Conservation (phyloP, 2,113 vertebrate genomes). For the Embiotoca jacksoni region DNA sequence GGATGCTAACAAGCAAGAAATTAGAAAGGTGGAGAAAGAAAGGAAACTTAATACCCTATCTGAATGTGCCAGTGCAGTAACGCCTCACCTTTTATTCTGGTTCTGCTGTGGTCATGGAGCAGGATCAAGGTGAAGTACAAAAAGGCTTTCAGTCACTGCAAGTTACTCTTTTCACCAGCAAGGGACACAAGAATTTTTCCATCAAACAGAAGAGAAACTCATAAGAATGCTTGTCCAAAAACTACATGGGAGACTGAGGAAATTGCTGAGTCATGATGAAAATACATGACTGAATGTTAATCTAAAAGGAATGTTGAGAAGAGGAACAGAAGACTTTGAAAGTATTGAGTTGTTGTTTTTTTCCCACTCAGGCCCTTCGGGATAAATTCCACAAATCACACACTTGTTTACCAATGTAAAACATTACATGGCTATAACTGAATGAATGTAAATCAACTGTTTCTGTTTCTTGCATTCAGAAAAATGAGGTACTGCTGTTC, state of each 20-base stretch:
- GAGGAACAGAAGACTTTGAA: background rate
- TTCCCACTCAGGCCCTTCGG: background rate
- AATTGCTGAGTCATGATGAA: conserved; percentile 50
- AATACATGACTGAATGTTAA: background rate
- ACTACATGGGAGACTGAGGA: background rate
- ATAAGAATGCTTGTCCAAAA: background rate
- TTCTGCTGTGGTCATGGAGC: background rate
- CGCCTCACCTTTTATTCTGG: background rate
- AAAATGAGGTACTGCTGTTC: background rate
- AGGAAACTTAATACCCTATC: conserved; percentile 36
- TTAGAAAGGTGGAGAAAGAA: conserved; percentile 19
- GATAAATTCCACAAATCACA: background rate
- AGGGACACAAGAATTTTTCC: background rate
- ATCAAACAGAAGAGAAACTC: background rate
- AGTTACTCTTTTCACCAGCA: background rate
- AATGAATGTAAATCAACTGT: background rate
- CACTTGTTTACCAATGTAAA: background rate
- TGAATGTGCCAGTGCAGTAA: conserved; percentile 34
- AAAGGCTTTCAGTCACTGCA: conserved; percentile 2
- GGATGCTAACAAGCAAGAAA: conserved; percentile 7
- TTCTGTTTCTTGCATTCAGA: background rate
- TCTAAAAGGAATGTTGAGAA: background rate
- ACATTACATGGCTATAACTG: background rate
- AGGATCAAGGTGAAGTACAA: background rate
- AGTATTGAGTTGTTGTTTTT: background rate